Percentiles rank a stretch among this genome's conserved stretches.
Conservation (phyloP, 2,113 vertebrate genomes). For the Epinephelus fuscoguttatus region DNA sequence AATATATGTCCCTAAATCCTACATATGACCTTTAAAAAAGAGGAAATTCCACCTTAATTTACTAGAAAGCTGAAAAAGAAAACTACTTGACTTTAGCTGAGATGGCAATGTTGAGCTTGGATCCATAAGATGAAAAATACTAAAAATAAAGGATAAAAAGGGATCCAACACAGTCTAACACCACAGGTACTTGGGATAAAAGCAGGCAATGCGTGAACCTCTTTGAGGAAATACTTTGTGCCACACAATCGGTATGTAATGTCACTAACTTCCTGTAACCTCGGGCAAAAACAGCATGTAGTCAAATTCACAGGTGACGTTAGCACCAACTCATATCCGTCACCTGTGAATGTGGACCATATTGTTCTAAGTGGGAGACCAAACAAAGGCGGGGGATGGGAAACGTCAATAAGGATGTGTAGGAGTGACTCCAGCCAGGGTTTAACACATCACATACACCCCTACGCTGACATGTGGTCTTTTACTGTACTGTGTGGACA, state of each 20-base stretch:
- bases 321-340: not conserved
- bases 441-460: not conserved
- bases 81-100: not conserved
- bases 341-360: not conserved
- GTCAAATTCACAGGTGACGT: not conserved
- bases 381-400: constrained; percentile 26
- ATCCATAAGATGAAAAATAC: not conserved
- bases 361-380: not conserved
- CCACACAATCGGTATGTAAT: not conserved
- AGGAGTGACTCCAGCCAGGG: constrained; percentile 6
- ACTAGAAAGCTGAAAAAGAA: no score
- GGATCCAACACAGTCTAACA: not conserved
- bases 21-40: no score
- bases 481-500: not conserved
- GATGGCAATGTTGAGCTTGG: not conserved
- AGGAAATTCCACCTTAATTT: no score
- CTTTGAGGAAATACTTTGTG: not conserved
- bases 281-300: not conserved
- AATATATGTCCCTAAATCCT: no score
- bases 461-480: not conserved
- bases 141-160: not conserved
- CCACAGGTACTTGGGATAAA: not conserved
- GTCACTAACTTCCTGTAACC: not conserved
- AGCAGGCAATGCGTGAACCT: not conserved
- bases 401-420: constrained; percentile 43